A percentile compares a stretch with the other conserved stretches of the same genome.
Evolutionary conservation across 2,888 invertebrate genomes (phyloP).

Genomic region (Drosophila kuntzei): DNA sequence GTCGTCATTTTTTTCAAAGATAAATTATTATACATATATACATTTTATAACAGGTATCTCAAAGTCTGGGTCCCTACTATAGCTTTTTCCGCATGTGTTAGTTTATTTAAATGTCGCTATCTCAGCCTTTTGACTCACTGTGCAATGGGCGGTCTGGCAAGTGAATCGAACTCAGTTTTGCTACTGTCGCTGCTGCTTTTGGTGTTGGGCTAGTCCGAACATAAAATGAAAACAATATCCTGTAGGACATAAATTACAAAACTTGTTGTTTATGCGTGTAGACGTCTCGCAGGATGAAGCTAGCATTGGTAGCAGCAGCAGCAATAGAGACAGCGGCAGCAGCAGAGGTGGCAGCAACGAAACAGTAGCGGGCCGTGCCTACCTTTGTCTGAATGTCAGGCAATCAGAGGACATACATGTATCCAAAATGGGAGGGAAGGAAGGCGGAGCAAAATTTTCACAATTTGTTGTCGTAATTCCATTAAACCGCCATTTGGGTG

Average conservation of each 20-base stretch:
- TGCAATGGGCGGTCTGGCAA: slow-evolving; percentile 1
- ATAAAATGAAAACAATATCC: slow-evolving; percentile 78
- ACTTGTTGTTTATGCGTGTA: slow-evolving; percentile 73
- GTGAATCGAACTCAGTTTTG: not conserved
- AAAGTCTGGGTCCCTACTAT: no score
- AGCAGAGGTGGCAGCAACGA: slow-evolving; percentile 3
- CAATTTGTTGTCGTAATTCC: slow-evolving; percentile 64
- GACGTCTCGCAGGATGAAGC: slow-evolving; percentile 61
- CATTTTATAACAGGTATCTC: no score
- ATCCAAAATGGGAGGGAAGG: not conserved
- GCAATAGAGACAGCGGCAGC: slow-evolving; percentile 1
- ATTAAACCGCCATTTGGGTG: slow-evolving; percentile 61
- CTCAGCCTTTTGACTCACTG: no score
- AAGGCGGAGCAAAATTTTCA: slow-evolving; percentile 32
- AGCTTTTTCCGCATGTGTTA: no score
- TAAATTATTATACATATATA: no score
- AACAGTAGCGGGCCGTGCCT: slow-evolving; percentile 24
- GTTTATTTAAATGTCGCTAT: no score
- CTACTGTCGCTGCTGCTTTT: not conserved
- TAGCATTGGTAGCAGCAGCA: not conserved
- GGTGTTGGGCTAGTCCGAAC: slow-evolving; percentile 39
- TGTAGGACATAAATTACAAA: slow-evolving; percentile 75
- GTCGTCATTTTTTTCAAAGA: no score
- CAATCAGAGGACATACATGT: not conserved
- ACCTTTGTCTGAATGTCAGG: slow-evolving; percentile 23